Evolutionary conservation across 2,888 invertebrate genomes (phyloP), one percentile per base, ranked within the genome.

Genomic region (Adelognathus sp.): DNA sequence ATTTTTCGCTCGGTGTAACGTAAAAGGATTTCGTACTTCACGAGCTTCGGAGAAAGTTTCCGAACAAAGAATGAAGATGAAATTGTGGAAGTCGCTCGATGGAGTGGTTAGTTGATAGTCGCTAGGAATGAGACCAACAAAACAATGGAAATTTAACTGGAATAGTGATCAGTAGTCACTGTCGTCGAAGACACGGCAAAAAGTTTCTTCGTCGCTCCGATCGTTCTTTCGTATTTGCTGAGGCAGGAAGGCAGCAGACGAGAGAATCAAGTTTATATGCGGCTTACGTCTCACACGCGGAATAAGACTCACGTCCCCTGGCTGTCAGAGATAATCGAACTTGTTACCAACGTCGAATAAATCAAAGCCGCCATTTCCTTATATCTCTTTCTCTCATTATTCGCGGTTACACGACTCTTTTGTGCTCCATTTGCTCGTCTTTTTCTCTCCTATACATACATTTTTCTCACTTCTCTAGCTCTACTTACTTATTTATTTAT

Each of bases 251-350:
- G n/a, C 74, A 29, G 60, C 33, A 66, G 61, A 27, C 54, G 29
- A 58, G 70, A 50, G 60, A 50, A 50, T 9, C 66, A 54, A 60
- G 74, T 78, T 74, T 78, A 74, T 83, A 82, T 80, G 79, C 82
- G 72, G 81, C 79, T 84, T 81, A 82, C 78, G 76, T 83, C 81
- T 80, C 79, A 66, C 75, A 29, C 70, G 60, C 41, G 18, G 76
- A 61, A n/a, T n/a, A 24, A 50, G 69, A 81, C 82, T 78, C 72
- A 79, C 76, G 78, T 80, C 79, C 66, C 50, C 61, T 74, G 81
- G 76, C 84, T 82, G 83, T 83, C 84, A 77, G 60, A 83, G 83
- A 85, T 85, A 86, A 86, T 86, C 82, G 84, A 82, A 85, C 85
- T 84, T 81, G 85, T 84, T 84, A 84, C 81, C 79, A 82, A 81